Evolutionary conservation across 2,888 invertebrate genomes (phyloP).

Genomic region (Odontothrips loti): DNA sequence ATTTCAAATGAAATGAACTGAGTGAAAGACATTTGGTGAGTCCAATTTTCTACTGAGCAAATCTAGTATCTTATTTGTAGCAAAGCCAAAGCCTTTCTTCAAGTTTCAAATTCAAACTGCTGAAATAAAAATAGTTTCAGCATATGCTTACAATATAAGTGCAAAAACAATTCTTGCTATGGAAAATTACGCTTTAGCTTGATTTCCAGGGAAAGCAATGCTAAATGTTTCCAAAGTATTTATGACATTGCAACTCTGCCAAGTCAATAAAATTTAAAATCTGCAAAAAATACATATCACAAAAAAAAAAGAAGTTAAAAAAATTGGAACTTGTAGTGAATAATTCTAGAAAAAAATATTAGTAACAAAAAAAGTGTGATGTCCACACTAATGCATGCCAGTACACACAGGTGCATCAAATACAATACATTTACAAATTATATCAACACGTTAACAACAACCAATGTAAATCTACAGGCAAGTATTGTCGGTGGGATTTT

Average conservation of each 20-base stretch:
- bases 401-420: background rate
- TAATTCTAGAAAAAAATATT: background rate
- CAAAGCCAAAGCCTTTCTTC: too few species aligned
- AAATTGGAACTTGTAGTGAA: background rate
- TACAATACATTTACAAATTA: background rate
- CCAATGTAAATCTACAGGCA: background rate
- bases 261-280: background rate
- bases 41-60: background rate
- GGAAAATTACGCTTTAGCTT: background rate
- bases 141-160: background rate
- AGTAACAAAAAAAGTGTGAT: background rate
- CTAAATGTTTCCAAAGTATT: background rate
- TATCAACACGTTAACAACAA: background rate
- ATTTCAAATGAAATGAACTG: background rate
- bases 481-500: background rate
- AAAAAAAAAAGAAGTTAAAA: background rate
- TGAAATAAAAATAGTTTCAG: too few species aligned
- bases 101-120: too few species aligned
- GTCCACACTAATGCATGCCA: background rate
- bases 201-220: too few species aligned
- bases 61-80: background rate
- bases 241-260: background rate
- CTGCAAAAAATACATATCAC: background rate
- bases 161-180: background rate
- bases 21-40: background rate